Conservation (phyloP, 2,797 vertebrate genomes). For the Arrhamphus sclerolepis region DNA sequence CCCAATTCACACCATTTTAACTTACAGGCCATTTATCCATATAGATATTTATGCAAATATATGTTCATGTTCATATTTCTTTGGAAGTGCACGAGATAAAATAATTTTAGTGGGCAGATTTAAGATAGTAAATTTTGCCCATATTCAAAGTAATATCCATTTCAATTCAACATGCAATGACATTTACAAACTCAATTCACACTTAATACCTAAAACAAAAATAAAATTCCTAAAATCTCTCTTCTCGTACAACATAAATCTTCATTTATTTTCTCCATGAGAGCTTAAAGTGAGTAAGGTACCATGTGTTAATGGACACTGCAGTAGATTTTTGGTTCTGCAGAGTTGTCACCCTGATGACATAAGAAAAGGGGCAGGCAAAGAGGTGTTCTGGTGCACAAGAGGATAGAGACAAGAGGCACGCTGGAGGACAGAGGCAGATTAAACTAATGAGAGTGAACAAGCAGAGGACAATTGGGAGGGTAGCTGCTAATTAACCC, state of each 20-base stretch:
- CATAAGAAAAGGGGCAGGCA: constrained; percentile 37
- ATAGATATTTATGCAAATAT: background rate
- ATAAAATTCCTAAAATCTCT: no score
- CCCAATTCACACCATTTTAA: constrained; percentile 32
- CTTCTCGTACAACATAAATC: no score
- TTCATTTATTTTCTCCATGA: no score
- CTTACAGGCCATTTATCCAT: background rate
- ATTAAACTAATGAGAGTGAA: constrained; percentile 82
- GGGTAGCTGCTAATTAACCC: constrained; percentile 75
- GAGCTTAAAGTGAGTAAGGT: no score
- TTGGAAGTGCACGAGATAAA: background rate
- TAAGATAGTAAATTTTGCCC: background rate
- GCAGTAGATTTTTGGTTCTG: constrained; percentile 29
- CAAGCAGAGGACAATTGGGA: constrained; percentile 80
- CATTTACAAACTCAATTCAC: background rate
- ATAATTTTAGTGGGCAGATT: background rate
- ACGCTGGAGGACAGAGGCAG: constrained; percentile 75
- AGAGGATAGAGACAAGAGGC: constrained; percentile 68
- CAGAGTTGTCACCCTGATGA: constrained; percentile 51
- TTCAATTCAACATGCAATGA: background rate
- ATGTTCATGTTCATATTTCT: background rate
- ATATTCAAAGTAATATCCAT: background rate
- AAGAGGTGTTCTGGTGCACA: constrained; percentile 65
- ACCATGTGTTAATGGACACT: constrained; percentile 7
- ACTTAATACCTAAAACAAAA: background rate